Conservation (phyloP, 2,888 invertebrate species). For the Acleris sparsana region DNA sequence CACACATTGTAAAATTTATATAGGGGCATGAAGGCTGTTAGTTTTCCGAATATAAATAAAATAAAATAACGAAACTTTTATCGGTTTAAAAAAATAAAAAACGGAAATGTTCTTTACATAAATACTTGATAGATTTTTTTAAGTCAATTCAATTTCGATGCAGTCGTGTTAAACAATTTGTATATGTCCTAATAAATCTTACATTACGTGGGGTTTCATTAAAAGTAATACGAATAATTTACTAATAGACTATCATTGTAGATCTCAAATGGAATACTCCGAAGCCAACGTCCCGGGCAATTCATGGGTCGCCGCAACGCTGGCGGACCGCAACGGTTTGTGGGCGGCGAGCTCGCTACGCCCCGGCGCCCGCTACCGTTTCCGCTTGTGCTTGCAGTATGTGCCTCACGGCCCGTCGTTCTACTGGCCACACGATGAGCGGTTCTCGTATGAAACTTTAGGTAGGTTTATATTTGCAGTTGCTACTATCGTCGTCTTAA, state of each 20-base stretch:
- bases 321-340: slow-evolving; percentile 48
- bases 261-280: slow-evolving; percentile 69
- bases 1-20: too few species aligned
- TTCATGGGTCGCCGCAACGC: slow-evolving; percentile 44
- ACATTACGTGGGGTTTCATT: too few species aligned
- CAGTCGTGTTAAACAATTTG: too few species aligned
- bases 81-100: too few species aligned
- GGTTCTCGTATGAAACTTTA: slow-evolving; percentile 89
- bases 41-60: too few species aligned
- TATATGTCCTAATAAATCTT: too few species aligned
- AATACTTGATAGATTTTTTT: too few species aligned
- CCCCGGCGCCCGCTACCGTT: slow-evolving; percentile 91
- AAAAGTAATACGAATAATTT: not conserved
- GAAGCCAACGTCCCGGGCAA: slow-evolving; percentile 76
- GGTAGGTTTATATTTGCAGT: slow-evolving; percentile 70
- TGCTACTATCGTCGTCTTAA: not conserved
- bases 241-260: slow-evolving; percentile 37
- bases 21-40: too few species aligned
- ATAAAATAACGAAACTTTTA: too few species aligned
- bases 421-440: slow-evolving; percentile 88
- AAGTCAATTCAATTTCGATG: too few species aligned
- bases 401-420: slow-evolving; percentile 83
- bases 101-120: too few species aligned
- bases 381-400: slow-evolving; percentile 87
- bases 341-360: slow-evolving; percentile 79